Evolutionary conservation across 2,797 vertebrate species (phyloP).

Genomic region (Spinibarbus caldwelli): DNA sequence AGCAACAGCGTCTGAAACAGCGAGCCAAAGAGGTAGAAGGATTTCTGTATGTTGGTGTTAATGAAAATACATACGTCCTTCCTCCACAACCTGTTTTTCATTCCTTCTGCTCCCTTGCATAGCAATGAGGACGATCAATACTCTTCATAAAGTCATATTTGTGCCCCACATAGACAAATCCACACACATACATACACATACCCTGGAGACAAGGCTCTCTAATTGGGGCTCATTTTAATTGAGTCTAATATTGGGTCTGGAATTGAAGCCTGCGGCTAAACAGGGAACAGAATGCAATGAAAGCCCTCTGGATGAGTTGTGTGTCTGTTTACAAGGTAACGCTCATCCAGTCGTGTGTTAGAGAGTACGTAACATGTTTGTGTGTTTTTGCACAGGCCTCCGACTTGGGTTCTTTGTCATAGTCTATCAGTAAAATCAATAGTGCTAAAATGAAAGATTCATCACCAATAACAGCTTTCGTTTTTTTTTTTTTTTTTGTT

Average conservation of each 20-base stretch:
- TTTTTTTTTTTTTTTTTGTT: not conserved
- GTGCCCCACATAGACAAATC: slow-evolving; percentile 47
- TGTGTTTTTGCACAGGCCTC: not conserved
- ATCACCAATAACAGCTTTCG: slow-evolving; percentile 38
- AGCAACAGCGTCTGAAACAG: slow-evolving; percentile 90
- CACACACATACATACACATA: slow-evolving; percentile 64
- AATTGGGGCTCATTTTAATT: slow-evolving; percentile 93
- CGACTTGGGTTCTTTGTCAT: slow-evolving; percentile 5
- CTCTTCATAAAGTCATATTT: slow-evolving; percentile 49
- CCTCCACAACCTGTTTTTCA: slow-evolving; percentile 79
- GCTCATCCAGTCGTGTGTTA: slow-evolving; percentile 28
- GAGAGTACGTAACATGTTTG: not conserved
- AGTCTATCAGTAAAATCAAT: slow-evolving; percentile 27
- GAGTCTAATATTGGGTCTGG: slow-evolving; percentile 91
- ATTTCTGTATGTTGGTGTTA: slow-evolving; percentile 29
- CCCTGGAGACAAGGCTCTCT: slow-evolving; percentile 87
- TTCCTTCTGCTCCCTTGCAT: slow-evolving; percentile 83
- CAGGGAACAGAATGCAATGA: slow-evolving; percentile 87
- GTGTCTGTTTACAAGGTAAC: slow-evolving; percentile 49
- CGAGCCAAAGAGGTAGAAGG: slow-evolving; percentile 91
- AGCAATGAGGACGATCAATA: slow-evolving; percentile 75
- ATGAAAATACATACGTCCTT: not conserved
- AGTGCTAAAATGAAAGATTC: slow-evolving; percentile 36
- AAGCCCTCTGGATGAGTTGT: slow-evolving; percentile 75
- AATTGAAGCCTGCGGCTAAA: slow-evolving; percentile 83